Conservation (phyloP, 1,140 invertebrate genomes). For the Solenopsis fugax region DNA sequence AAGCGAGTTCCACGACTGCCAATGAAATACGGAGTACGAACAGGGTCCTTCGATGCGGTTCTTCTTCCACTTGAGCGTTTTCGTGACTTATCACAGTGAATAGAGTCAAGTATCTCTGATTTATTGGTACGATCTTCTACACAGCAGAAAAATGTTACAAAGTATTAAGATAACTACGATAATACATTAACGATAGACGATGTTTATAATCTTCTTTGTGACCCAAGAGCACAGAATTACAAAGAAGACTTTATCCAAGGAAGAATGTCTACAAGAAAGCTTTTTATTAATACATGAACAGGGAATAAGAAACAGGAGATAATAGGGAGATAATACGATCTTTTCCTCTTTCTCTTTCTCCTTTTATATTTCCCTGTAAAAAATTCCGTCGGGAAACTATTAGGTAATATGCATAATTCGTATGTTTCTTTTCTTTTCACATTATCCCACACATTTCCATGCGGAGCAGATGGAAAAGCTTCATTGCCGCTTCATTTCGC, state of each 20-base stretch:
- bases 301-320: background rate
- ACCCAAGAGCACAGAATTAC: background rate
- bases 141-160: background rate
- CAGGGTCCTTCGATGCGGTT: background rate
- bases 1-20: background rate
- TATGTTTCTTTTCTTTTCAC: constrained; percentile 5
- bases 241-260: background rate
- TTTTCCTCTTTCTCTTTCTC: background rate
- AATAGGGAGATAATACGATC: background rate
- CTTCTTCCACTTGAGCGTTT: background rate
- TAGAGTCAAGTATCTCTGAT: constrained; percentile 1
- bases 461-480: constrained; percentile 13
- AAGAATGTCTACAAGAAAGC: background rate
- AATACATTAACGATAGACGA: background rate
- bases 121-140: background rate
- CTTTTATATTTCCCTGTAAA: background rate
- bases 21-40: constrained; percentile 9
- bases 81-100: constrained; percentile 6
- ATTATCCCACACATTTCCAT: constrained; percentile 23
- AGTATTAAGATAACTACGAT: background rate
- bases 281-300: background rate
- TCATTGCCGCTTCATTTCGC: constrained; percentile 48
- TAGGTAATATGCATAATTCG: constrained; percentile 36
- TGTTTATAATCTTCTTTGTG: background rate
- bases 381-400: constrained; percentile 11